These are phyloP conservation scores for Galeopsomyia nigrocyanea DNA, from an alignment of 2,888 invertebrate species.

Conservation along the genomic window DNA sequence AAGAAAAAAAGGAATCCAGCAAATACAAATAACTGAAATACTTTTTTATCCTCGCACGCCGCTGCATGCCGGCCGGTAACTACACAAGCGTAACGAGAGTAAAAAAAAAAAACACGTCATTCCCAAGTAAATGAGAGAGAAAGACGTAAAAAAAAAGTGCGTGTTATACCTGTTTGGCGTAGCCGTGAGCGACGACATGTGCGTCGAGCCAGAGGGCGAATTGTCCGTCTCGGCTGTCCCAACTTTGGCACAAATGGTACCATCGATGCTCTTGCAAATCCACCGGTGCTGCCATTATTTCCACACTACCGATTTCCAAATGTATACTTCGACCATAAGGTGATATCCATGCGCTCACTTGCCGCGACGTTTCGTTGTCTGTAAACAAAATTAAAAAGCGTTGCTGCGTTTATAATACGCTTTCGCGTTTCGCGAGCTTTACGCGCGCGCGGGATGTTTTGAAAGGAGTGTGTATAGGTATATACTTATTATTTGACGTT, in stretches of 20 bases:
- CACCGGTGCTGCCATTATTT: too few relatives aligned
- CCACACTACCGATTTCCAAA: conserved; percentile 71
- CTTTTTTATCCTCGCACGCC: too few relatives aligned
- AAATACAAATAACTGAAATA: too few relatives aligned
- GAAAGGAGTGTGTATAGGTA: too few relatives aligned
- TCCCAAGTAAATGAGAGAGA: conserved; percentile 7
- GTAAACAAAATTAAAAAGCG: conserved; percentile 55
- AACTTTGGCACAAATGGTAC: conserved; percentile 79
- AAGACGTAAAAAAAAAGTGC: neutral
- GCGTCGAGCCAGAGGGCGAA: conserved; percentile 71
- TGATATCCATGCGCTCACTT: conserved; percentile 75
- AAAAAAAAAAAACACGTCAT: too few relatives aligned
- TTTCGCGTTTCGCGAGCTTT: too few relatives aligned
- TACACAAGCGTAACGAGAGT: too few relatives aligned
- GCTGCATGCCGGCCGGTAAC: too few relatives aligned
- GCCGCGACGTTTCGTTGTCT: conserved; percentile 72
- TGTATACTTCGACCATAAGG: conserved; percentile 72
- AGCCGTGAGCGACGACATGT: conserved; percentile 68
- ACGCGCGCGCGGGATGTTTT: too few relatives aligned
- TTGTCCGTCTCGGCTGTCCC: conserved; percentile 74
- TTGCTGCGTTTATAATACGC: too few relatives aligned
- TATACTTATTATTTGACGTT: too few relatives aligned
- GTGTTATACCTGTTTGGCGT: conserved; percentile 58
- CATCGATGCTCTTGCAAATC: conserved; percentile 69
- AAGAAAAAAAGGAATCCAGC: too few relatives aligned